Conservation (phyloP, 2,113 vertebrate genomes). For the Etia nguti region DNA sequence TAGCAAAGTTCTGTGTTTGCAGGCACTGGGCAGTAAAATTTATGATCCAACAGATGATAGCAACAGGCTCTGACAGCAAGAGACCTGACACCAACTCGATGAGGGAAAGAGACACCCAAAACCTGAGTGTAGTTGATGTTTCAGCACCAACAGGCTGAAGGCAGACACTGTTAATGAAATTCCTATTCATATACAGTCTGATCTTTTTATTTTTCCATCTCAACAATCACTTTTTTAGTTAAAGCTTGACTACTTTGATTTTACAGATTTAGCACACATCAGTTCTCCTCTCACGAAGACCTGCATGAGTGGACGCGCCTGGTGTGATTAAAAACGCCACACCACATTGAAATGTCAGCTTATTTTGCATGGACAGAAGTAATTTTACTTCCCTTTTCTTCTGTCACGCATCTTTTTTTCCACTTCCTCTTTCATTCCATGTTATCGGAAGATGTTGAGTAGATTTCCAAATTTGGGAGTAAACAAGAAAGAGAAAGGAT, state of each 20-base stretch:
- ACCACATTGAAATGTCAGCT: constrained; percentile 39
- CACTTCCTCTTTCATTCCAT: constrained; percentile 47
- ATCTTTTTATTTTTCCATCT: background rate
- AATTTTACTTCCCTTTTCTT: constrained; percentile 35
- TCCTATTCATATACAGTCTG: background rate
- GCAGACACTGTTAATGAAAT: background rate
- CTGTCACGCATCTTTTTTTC: constrained; percentile 25
- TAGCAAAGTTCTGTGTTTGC: background rate
- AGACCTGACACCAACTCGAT: constrained; percentile 48
- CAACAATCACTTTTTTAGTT: background rate
- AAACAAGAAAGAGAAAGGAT: background rate
- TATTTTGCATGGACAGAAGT: constrained; percentile 43
- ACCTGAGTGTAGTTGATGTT: background rate
- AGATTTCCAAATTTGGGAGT: constrained; percentile 3
- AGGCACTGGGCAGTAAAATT: background rate
- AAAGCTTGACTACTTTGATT: background rate
- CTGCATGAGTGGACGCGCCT: background rate
- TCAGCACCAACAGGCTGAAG: background rate
- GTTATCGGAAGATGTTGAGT: constrained; percentile 3
- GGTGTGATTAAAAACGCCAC: background rate
- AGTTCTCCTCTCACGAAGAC: background rate
- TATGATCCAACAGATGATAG: constrained; percentile 52
- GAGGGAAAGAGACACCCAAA: background rate
- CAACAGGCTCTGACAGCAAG: constrained; percentile 6
- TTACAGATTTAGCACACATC: background rate